A percentile compares a stretch with the other conserved stretches of the same genome.
Conservation (phyloP, 2,113 vertebrate genomes). For the Nesogale talazaci region DNA sequence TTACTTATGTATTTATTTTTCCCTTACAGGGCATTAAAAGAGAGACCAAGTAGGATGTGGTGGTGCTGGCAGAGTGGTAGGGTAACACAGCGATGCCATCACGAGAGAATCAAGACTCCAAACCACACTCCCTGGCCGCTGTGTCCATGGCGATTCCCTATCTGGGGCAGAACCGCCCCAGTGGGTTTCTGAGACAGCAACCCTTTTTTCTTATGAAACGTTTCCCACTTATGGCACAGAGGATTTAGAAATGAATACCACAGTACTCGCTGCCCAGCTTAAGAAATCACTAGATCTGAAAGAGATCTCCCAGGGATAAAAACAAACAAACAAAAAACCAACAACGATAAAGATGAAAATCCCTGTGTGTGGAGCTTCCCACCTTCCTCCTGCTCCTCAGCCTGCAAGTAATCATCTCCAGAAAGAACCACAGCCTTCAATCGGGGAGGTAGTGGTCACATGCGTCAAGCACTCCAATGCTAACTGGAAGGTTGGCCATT, state of each 20-base stretch:
- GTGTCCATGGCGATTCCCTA: too few species aligned
- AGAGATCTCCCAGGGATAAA: background rate
- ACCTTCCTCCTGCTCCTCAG: background rate
- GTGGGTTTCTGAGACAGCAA: background rate
- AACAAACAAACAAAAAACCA: background rate
- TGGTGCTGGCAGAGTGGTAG: background rate
- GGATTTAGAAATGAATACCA: background rate
- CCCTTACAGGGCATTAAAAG: background rate
- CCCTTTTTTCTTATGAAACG: constrained; percentile 16
- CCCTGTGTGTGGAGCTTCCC: background rate
- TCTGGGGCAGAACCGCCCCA: too few species aligned
- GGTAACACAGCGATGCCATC: background rate
- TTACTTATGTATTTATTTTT: too few species aligned
- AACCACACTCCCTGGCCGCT: too few species aligned
- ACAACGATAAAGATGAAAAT: background rate
- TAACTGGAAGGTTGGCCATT: background rate
- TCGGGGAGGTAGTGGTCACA: background rate
- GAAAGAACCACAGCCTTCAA: background rate
- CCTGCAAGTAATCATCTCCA: background rate
- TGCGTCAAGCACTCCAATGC: background rate
- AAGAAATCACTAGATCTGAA: background rate
- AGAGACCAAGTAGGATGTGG: background rate
- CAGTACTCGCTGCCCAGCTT: background rate
- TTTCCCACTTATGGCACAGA: background rate
- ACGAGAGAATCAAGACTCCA: background rate